A percentile compares a stretch with the other conserved stretches of the same genome.
These are phyloP conservation scores for Neocrepidodera transversa DNA, from an alignment of 2,888 invertebrate genomes.

Conservation along the genomic window DNA sequence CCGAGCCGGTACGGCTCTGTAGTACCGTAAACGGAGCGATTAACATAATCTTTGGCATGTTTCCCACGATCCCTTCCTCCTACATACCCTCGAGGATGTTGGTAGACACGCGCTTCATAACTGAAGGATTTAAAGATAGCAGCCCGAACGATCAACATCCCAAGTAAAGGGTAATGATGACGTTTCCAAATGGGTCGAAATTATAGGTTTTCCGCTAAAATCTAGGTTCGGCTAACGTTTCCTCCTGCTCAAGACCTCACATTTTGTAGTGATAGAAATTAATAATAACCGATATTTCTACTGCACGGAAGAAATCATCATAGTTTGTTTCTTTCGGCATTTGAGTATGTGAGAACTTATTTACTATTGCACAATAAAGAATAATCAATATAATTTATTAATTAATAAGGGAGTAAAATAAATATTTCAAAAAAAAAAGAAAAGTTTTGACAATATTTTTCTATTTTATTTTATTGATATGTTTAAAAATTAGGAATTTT, in stretches of 20 bases:
- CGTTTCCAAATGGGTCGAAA: slow-evolving; percentile 28
- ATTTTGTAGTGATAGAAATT: slow-evolving; percentile 20
- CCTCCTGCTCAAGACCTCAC: slow-evolving; percentile 19
- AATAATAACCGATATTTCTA: slow-evolving; percentile 11
- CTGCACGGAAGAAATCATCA: not conserved
- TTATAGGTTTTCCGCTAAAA: slow-evolving; percentile 27
- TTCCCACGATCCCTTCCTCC: slow-evolving; percentile 54
- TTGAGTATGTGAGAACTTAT: not conserved
- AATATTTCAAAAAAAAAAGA: too few relatives aligned
- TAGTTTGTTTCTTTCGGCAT: not conserved
- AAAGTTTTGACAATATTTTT: too few relatives aligned
- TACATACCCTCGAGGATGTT: slow-evolving; percentile 58
- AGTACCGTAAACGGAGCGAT: slow-evolving; percentile 43
- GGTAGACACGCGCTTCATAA: slow-evolving; percentile 57
- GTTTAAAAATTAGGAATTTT: not conserved
- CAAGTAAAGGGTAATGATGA: slow-evolving; percentile 28
- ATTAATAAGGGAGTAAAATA: too few relatives aligned
- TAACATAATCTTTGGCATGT: slow-evolving; percentile 49
- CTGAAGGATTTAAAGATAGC: slow-evolving; percentile 33
- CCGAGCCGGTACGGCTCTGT: slow-evolving; percentile 36
- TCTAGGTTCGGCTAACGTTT: slow-evolving; percentile 19
- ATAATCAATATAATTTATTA: too few relatives aligned
- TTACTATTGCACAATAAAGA: too few relatives aligned
- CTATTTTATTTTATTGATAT: too few relatives aligned
- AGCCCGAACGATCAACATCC: slow-evolving; percentile 23